Base-by-base conservation (phyloP, 1,140 invertebrate species). In the Heliconius nattereri region DNA sequence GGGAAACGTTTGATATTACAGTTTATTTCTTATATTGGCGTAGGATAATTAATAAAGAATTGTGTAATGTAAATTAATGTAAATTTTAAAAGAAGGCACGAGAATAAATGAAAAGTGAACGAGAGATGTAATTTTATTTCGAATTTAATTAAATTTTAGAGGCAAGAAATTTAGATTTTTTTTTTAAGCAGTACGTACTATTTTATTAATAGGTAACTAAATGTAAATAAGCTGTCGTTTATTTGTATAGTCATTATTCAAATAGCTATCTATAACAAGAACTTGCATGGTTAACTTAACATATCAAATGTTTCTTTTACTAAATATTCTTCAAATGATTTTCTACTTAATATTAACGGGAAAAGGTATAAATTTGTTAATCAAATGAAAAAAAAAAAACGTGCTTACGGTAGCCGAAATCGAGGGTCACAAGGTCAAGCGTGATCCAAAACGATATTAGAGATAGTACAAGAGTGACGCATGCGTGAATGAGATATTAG, bases 381-480 rank as follows among this genome's bases (percentile, higher is more conserved):
- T 76, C 20, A 57, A 40, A 40, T 81, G 79, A 83, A 81, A n/a
- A n/a, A 89, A 87, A 90, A 88, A 87, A 90, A 89, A 91, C 91
- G 90, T 92, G 90, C 85, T 86, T 87, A 93, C 92, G 86, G 92
- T 94, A 94, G 92, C 92, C 88, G 86, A 93, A 92, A 89, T 89
- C 86, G 87, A 85, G 91, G 92, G 92, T 93, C 91, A 93, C 83
- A 85, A 91, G 92, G 91, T 93, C 91, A 94, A 90, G 71, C 91
- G 90, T 91, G 92, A 93, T 94, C 87, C 81, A 93, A 92, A 93
- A 91, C 90, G 92, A 94, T 94, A 93, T 92, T 89, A 90, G 86
- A 91, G 89, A 92, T 92, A 87, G 88, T 89, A 89, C 84, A 82
- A 85, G 89, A 92, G 87, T 92, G 92, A 91, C 88, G 92, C 86